phyloP scores from a whole-genome alignment of 2,797 vertebrate species.

The Phoxinus dragarum region DNA sequence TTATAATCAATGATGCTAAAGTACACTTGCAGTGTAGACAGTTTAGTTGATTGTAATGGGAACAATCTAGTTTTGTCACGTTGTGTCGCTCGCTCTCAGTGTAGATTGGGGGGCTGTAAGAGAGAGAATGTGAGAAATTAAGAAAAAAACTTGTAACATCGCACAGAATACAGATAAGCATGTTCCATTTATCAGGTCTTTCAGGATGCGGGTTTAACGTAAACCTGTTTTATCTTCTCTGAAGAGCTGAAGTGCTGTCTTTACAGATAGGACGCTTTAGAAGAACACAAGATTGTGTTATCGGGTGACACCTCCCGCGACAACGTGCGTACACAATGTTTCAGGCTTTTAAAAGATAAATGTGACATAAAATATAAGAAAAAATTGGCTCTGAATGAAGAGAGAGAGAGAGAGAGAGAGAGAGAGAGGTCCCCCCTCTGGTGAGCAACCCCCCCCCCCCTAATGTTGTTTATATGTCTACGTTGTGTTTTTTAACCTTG shows the following conservation, averaged over 20 bases:
- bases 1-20: neutral
- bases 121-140: conserved; percentile 19
- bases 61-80: conserved; percentile 5
- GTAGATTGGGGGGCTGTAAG: neutral
- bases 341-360: conserved; percentile 25
- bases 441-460: too few relatives aligned
- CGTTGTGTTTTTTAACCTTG: too few relatives aligned
- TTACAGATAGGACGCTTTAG: conserved; percentile 12
- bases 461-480: too few relatives aligned
- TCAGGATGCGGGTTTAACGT: conserved; percentile 5
- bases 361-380: neutral
- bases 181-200: conserved; percentile 20
- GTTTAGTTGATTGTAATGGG: conserved; percentile 10
- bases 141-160: conserved; percentile 20
- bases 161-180: conserved; percentile 19
- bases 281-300: conserved; percentile 23
- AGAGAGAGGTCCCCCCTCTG: neutral
- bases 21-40: conserved; percentile 4
- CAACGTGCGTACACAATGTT: neutral
- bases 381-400: conserved; percentile 3
- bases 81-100: neutral
- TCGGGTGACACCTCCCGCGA: conserved; percentile 24
- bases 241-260: conserved; percentile 13
- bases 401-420: neutral
- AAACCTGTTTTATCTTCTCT: conserved; percentile 27